Evolutionary conservation across 2,113 vertebrate genomes (phyloP).

Genomic region (Leptodactylus fuscus): DNA sequence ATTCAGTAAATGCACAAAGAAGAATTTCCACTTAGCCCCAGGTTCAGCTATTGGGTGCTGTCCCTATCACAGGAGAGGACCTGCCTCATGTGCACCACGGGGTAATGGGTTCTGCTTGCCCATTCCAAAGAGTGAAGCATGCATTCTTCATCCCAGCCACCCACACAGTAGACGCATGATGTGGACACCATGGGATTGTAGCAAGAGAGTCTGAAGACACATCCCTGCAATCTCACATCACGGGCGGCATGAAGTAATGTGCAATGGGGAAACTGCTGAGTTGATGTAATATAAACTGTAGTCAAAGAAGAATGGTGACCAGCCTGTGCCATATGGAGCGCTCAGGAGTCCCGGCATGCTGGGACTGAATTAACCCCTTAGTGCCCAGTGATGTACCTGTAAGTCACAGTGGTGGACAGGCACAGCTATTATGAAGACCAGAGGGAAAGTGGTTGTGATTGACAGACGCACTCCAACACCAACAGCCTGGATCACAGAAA

Average conservation of each 20-base stretch:
- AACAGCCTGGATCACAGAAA: too few species aligned
- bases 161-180: slow-evolving; percentile 8
- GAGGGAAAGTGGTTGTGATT: too few species aligned
- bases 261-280: slow-evolving; percentile 48
- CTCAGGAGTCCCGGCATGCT: background rate
- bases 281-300: slow-evolving; percentile 55
- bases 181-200: slow-evolving; percentile 49
- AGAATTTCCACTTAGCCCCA: background rate
- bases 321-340: background rate
- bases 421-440: too few species aligned
- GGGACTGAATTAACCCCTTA: background rate
- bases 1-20: background rate
- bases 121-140: background rate
- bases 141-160: slow-evolving; percentile 1
- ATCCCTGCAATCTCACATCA: slow-evolving; percentile 42
- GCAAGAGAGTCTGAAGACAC: slow-evolving; percentile 53
- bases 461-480: too few species aligned
- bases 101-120: background rate
- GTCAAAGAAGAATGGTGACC: slow-evolving; percentile 15
- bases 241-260: slow-evolving; percentile 39
- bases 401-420: too few species aligned
- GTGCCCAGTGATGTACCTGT: too few species aligned
- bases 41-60: background rate
- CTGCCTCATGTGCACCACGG: background rate
- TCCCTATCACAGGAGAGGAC: background rate